Evolutionary conservation across 2,797 vertebrate genomes (phyloP), one percentile per base, ranked within the genome.

Genomic region (Protonibea diacanthus): DNA sequence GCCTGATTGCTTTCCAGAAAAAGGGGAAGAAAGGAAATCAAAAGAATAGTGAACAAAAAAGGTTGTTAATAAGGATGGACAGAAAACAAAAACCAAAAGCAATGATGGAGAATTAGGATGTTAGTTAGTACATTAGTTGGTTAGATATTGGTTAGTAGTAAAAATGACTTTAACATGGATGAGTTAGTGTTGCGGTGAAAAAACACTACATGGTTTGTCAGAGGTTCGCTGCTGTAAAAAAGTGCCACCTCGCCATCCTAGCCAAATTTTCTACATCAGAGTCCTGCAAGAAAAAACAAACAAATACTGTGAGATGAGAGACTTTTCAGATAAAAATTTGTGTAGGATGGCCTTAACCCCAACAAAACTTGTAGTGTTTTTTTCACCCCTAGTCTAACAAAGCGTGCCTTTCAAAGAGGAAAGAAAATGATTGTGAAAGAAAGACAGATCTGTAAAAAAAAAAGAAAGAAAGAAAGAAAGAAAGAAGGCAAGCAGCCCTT

Each of bases 81-180:
- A 97, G 97, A 97, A 97, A 97, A 87, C 73, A 96, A 97, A 95
- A 93, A 89, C 42, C 71, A 91, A 97, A 97, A 97, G 91, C 95
- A 97, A 98, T 89, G 97, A 97, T 98, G 97, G 95, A 96, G 96
- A 96, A 95, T 97, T 95, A 97, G 97, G 97, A 97, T 97, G 98
- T 98, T 97, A 97, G 97, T 99, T 98, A 99, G 98, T 99, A 98
- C 97, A 99, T 98, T 97, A 97, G 96, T 97, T 93, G 96, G 94
- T 96, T 95, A 96, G 95, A 95, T 94, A 94, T 95, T 96, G 96
- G 97, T 96, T 95, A 94, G 93, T 95, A 91, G 82, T 97, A 97
- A 95, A 83, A 96, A 98, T 98, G 97, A 96, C 95, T 97, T 95
- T 96, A 94, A 93, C 96, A 98, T 99, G 97, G 96, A 98, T 98